Evolutionary conservation across 1,140 invertebrate species (phyloP).

Genomic region (Atta cephalotes): DNA sequence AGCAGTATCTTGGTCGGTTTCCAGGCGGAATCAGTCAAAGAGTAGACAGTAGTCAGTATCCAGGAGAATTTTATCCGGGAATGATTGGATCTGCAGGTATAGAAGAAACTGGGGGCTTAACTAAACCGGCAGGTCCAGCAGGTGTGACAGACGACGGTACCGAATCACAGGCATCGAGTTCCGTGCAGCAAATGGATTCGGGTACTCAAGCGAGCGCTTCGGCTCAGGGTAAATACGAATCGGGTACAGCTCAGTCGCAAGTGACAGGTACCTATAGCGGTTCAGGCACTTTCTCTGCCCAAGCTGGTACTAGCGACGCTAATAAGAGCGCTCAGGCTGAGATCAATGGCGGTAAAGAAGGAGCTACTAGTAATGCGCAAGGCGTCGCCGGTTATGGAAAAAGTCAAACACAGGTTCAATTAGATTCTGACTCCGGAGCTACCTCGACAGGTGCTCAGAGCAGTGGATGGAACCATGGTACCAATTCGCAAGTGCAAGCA

Average conservation of each 20-base stretch:
- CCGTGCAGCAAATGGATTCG: conserved; percentile 88
- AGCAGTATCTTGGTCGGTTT: conserved; percentile 29
- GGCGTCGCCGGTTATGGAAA: conserved; percentile 91
- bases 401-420: conserved; percentile 92
- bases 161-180: conserved; percentile 92
- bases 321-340: conserved; percentile 91
- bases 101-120: conserved; percentile 34
- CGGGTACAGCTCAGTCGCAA: conserved; percentile 92
- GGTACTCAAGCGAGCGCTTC: conserved; percentile 91
- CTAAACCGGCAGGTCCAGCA: background rate
- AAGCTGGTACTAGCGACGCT: conserved; percentile 92
- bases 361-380: conserved; percentile 91
- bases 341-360: conserved; percentile 91
- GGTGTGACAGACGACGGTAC: conserved; percentile 85
- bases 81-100: background rate
- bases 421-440: conserved; percentile 90
- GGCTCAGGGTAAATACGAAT: conserved; percentile 90
- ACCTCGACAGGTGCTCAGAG: conserved; percentile 91
- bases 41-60: conserved; percentile 15
- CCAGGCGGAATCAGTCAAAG: background rate
- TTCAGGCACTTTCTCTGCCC: conserved; percentile 92
- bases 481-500: conserved; percentile 92
- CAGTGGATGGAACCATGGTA: conserved; percentile 91
- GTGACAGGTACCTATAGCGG: conserved; percentile 92
- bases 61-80: conserved; percentile 26